Conservation (phyloP, 2,113 vertebrate genomes). For the Rhinichthys klamathensis region DNA sequence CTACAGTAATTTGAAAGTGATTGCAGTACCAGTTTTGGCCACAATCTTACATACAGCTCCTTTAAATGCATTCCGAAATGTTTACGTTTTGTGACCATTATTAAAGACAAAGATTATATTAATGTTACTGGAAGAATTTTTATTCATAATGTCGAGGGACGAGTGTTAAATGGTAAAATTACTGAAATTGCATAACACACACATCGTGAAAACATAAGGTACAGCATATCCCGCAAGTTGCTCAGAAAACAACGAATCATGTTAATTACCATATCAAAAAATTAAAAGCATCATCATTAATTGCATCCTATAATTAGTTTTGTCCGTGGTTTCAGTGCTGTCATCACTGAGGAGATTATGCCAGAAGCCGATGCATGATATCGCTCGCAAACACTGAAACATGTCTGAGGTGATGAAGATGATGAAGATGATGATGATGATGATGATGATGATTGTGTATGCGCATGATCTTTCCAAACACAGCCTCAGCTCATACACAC, state of each 20-base stretch:
- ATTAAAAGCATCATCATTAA: not conserved
- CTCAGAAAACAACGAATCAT: not conserved
- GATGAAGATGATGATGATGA: not conserved
- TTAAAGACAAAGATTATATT: too few relatives aligned
- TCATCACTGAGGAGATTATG: not conserved
- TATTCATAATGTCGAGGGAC: too few relatives aligned
- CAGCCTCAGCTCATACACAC: constrained; percentile 39
- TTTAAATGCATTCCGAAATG: too few relatives aligned
- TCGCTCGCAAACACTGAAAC: constrained; percentile 41
- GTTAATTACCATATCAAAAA: too few relatives aligned
- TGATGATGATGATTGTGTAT: too few relatives aligned
- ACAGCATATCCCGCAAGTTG: not conserved
- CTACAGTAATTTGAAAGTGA: too few relatives aligned
- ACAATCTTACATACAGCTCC: too few relatives aligned
- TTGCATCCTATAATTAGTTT: not conserved
- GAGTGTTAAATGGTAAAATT: too few relatives aligned
- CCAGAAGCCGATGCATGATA: constrained; percentile 28
- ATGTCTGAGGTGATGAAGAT: constrained; percentile 50
- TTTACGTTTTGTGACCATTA: too few relatives aligned
- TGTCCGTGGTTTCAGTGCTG: not conserved
- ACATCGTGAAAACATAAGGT: not conserved
- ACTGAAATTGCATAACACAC: not conserved
- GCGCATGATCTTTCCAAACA: constrained; percentile 46
- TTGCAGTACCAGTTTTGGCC: too few relatives aligned
- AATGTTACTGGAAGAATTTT: too few relatives aligned